Evolutionary conservation across 2,113 vertebrate genomes (phyloP).

Genomic region (Aplodontia rufa): DNA sequence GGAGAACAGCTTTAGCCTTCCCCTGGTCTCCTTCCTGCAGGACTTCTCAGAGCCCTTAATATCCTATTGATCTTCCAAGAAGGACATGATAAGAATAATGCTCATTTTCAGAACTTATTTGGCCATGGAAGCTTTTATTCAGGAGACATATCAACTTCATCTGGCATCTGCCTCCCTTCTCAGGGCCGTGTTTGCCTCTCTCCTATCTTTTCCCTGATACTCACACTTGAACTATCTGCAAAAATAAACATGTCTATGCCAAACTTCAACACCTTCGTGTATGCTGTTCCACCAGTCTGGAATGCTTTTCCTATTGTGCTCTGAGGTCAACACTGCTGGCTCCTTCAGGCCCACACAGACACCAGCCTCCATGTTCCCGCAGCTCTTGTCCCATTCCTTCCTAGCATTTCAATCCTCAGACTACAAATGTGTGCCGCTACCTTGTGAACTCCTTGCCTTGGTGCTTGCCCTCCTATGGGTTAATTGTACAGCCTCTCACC

Average conservation of each 20-base stretch:
- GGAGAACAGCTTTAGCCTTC: neutral
- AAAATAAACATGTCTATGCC: neutral
- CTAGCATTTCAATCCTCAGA: neutral
- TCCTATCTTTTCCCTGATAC: neutral
- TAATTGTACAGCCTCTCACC: neutral
- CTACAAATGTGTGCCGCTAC: neutral
- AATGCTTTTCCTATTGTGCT: neutral
- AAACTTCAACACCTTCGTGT: neutral
- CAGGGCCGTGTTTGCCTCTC: neutral
- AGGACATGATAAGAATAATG: neutral
- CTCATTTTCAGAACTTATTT: neutral
- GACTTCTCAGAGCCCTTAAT: neutral
- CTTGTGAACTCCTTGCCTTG: neutral
- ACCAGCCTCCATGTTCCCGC: neutral
- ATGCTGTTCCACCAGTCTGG: neutral
- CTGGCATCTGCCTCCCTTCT: neutral
- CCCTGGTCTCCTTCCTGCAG: neutral
- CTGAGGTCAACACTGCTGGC: neutral
- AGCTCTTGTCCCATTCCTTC: neutral
- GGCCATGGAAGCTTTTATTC: neutral
- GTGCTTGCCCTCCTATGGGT: neutral
- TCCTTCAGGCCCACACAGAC: neutral
- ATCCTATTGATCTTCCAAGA: neutral
- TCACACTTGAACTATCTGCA: neutral
- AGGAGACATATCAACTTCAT: neutral